Conservation (phyloP, 1,140 invertebrate species). For the Neoseiulus cucumeris region DNA sequence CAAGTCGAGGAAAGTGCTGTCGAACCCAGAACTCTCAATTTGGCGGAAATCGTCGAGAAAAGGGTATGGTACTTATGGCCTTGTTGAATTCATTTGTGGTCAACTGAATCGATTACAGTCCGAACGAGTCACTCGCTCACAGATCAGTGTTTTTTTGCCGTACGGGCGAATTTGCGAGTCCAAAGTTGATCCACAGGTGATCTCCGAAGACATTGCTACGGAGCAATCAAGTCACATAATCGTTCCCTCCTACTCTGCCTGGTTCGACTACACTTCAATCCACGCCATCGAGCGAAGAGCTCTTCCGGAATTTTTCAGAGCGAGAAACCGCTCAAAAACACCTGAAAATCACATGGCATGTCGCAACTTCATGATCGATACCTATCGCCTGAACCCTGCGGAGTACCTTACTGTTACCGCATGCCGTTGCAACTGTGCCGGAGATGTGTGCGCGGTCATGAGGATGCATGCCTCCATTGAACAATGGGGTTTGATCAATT, state of each 20-base stretch:
- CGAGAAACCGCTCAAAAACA: constrained; percentile 95
- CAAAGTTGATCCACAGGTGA: constrained; percentile 6
- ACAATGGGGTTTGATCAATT: constrained; percentile 98
- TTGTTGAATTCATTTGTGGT: no score
- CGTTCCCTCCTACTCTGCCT: constrained; percentile 91
- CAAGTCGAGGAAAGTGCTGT: constrained; percentile 37
- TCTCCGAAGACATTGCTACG: constrained; percentile 81
- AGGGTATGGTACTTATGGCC: no score
- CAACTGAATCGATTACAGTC: no score
- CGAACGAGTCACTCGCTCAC: no score
- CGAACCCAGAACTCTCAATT: constrained; percentile 32
- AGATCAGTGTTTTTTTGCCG: no score
- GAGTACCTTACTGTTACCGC: constrained; percentile 98
- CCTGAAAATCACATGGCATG: constrained; percentile 54
- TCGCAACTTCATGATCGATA: constrained; percentile 98
- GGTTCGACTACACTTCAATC: constrained; percentile 98
- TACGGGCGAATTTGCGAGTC: not conserved
- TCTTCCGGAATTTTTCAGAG: constrained; percentile 94
- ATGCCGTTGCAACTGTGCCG: constrained; percentile 85
- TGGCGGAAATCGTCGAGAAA: not conserved
- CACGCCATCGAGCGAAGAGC: constrained; percentile 89
- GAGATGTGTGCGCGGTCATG: constrained; percentile 98
- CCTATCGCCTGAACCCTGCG: constrained; percentile 92
- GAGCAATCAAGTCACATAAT: constrained; percentile 99
- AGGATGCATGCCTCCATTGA: constrained; percentile 92